Evolutionary conservation across 2,113 vertebrate species (phyloP), one percentile per base, ranked within the genome.

Genomic region (Dromaius novaehollandiae): DNA sequence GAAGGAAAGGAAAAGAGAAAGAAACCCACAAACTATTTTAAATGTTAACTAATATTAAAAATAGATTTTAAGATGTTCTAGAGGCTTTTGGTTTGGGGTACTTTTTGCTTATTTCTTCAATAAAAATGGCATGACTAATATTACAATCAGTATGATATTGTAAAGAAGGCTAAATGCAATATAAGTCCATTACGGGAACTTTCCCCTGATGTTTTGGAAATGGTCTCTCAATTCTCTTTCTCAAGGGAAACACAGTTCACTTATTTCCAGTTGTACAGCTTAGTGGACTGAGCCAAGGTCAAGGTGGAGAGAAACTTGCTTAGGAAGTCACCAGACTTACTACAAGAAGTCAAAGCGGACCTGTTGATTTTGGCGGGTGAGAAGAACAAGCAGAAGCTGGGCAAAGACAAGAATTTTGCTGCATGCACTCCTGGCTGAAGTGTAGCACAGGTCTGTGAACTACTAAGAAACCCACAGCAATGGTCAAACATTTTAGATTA

Each of bases 101-200:
- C 51, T 38, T 88, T 87, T 78, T 74, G 21, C 70, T 83, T 91
- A 60, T 50, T 38, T 91, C 56, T 48, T 91, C 77, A 86, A 73
- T 82, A 86, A 90, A 97, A 95, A 82, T 85, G 46, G 36, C 61
- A 96, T 32, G 34, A 86, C 11, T 70, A 91, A 88, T 92, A 64
- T 44, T 89, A 83, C 90, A 95, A 82, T 24, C 13, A 70, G 7
- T 9, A 74, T 38, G 20, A 75, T 75, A 79, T 86, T 96, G 94
- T 92, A 90, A 46, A 70, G 78, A 51, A 61, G 71, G 26, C 87
- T 93, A 92, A 92, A 81, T 93, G 66, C n/a, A 93, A 42, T 74
- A 42, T 53, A 70, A 78, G 82, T 89, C 81, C 82, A 92, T 89
- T 91, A 93, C 89, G 36, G 25, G 58, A 90, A 73, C 30, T 81